Base-by-base conservation (phyloP, 92 coral and sea anemone genomes). In the Desmophyllum pertusum region DNA sequence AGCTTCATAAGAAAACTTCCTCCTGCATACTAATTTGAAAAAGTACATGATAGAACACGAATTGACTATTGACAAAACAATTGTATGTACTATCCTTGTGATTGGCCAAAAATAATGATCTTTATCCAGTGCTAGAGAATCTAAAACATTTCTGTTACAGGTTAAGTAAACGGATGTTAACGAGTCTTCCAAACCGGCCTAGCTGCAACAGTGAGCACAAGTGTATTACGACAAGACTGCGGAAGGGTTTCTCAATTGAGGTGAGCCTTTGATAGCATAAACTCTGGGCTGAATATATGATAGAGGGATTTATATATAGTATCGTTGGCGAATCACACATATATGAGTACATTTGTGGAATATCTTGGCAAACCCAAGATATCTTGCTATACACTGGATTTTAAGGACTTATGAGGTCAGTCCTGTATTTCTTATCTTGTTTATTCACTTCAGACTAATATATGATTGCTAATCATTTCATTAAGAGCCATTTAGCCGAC, bases 71-170 rank as follows among this genome's bases (percentile, higher is more conserved):
- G 73, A 4, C 21, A 2, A 10, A 23, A 67, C 21, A 37, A 35
- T 1, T 3, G 11, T 5, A 5, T 23, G 1, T 13, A 1, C 45
- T 37, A 7, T 67, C 13, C 2, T 35, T 23, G 10, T 19, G 42
- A 67, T 67, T 67, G 73, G 73, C 29, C 13, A 15, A 67, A 67
- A 67, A 19, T n/a, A n/a, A n/a, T 59, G 65, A 59, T 10, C 35
- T 27, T 59, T 59, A 59, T 59, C 65, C 65, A 59, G 33, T 25
- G 33, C 65, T 27, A 67, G 25, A 35, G 42, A 67, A 67, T 67
- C n/a, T 19, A 18, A 33, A 37, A 27, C 33, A 67, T 67, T 15
- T 67, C 15, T 37, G 9, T 18, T 36, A 23, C 45, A n/a, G n/a
- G n/a, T n/a, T n/a, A n/a, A n/a, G n/a, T n/a, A n/a, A n/a, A 67